These are phyloP conservation scores for Stenodema calcarata DNA, from an alignment of 2,888 invertebrate species.

Conservation along the genomic window DNA sequence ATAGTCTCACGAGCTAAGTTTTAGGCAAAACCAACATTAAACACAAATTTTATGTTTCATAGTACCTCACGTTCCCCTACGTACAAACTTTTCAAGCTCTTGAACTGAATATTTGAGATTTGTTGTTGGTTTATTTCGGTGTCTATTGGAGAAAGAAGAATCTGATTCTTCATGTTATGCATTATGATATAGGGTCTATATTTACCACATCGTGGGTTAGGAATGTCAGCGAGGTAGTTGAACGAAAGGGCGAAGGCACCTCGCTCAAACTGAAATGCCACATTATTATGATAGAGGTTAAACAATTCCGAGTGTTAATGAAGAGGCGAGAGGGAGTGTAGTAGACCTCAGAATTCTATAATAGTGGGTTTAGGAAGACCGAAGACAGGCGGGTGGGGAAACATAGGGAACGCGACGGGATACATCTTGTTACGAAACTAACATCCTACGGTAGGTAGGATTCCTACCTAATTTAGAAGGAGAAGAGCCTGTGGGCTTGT, in stretches of 20 bases:
- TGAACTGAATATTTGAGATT: too few relatives aligned
- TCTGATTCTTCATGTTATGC: too few relatives aligned
- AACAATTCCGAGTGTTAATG: background rate
- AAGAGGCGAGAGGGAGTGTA: background rate
- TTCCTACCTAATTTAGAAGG: too few relatives aligned
- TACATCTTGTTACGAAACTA: background rate
- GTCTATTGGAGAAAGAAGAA: too few relatives aligned
- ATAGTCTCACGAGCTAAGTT: too few relatives aligned
- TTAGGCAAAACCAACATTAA: too few relatives aligned
- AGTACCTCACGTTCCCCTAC: too few relatives aligned
- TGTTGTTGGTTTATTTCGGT: too few relatives aligned
- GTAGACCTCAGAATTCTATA: background rate
- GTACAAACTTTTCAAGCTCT: too few relatives aligned
- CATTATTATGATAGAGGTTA: background rate
- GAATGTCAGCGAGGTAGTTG: background rate
- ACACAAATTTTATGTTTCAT: too few relatives aligned
- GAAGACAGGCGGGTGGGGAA: conserved; percentile 4
- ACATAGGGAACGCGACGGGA: background rate
- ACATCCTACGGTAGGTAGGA: too few relatives aligned
- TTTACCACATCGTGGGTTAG: background rate
- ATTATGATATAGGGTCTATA: too few relatives aligned
- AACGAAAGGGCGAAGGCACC: background rate
- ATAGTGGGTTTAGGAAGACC: background rate
- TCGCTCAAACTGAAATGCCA: background rate
- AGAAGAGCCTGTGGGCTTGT: background rate